Conservation (phyloP, 1,140 invertebrate genomes). For the Epicauta chinensis region DNA sequence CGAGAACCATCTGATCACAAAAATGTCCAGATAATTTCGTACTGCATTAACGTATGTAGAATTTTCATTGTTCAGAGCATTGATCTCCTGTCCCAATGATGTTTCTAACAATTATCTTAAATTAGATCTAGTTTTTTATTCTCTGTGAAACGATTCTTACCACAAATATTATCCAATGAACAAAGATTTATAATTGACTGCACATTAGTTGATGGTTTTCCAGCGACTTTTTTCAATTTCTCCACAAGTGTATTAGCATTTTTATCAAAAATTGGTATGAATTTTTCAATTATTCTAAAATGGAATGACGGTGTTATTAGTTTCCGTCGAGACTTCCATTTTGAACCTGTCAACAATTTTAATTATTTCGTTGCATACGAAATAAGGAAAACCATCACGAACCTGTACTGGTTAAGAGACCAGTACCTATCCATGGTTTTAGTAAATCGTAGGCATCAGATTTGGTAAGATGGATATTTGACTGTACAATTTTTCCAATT, state of each 20-base stretch:
- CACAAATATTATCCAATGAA: conserved; percentile 76
- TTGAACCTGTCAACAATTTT: conserved; percentile 1
- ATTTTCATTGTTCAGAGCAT: conserved; percentile 17
- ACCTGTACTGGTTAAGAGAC: too few species aligned
- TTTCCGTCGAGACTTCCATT: conserved; percentile 64
- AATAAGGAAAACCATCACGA: too few species aligned
- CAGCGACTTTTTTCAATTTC: conserved; percentile 39
- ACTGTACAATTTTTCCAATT: too few species aligned
- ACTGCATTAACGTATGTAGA: conserved; percentile 20
- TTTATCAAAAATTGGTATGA: conserved; percentile 66
- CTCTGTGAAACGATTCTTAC: conserved; percentile 45
- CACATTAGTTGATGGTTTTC: conserved; percentile 51
- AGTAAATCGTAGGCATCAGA: too few species aligned
- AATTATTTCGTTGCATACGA: background rate
- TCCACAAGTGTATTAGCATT: conserved; percentile 60
- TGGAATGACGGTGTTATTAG: conserved; percentile 76
- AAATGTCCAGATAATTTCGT: conserved; percentile 18
- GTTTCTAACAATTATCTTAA: conserved; percentile 19
- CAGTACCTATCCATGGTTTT: too few species aligned
- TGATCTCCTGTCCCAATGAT: conserved; percentile 21
- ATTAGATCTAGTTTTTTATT: background rate
- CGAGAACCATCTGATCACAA: conserved; percentile 20
- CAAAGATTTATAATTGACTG: conserved; percentile 60
- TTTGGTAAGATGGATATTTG: too few species aligned
- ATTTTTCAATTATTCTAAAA: conserved; percentile 71